Evolutionary conservation across 2,113 vertebrate genomes (phyloP), one percentile per base, ranked within the genome.

Genomic region (Taxidea taxus): DNA sequence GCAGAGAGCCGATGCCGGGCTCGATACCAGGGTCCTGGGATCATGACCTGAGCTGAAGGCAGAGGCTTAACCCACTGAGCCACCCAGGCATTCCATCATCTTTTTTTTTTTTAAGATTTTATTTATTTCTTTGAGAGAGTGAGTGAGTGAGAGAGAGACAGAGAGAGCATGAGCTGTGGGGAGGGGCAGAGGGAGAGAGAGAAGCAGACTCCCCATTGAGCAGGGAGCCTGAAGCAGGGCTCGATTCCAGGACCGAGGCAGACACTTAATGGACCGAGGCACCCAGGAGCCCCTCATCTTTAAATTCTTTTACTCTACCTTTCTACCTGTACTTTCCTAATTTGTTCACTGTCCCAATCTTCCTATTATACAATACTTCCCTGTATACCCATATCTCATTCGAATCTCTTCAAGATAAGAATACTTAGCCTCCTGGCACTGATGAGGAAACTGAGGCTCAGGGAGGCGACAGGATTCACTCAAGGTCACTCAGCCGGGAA

Each of bases 361-460:
- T 87, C 56, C 16, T 56, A 74, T 60, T 42, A 82, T 77, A 85
- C 75, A 92, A 49, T 39, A 89, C 91, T 94, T 97, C 95, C 98
- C 86, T 4, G 18, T 94, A 42, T 9, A 42, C 51, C 39, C 78
- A 2, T 58, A 62, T 96, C 94, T 88, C 88, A 49, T 39, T 91
- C 81, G 29, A 31, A 91, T 85, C 96, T 90, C 84, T 97, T 70
- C 72, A 49, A 64, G 91, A 66, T 66, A 47, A n/a, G 39, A 86
- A 34, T 47, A 42, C 60, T 86, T 66, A 74, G 39, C 54, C 91
- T 94, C 89, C 13, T 9, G 16, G 44, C 6, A 21, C 84, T 83
- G 72, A 94, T 15, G 82, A 87, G 72, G 83, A 96, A 96, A 95
- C 96, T 68, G 97, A 94, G 93, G 84, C 70, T 88, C 29, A 0